Percentiles rank a stretch among this genome's conserved stretches.
phyloP scores from a whole-genome alignment of 2,888 invertebrate species.

The Synanthedon vespiformis region DNA sequence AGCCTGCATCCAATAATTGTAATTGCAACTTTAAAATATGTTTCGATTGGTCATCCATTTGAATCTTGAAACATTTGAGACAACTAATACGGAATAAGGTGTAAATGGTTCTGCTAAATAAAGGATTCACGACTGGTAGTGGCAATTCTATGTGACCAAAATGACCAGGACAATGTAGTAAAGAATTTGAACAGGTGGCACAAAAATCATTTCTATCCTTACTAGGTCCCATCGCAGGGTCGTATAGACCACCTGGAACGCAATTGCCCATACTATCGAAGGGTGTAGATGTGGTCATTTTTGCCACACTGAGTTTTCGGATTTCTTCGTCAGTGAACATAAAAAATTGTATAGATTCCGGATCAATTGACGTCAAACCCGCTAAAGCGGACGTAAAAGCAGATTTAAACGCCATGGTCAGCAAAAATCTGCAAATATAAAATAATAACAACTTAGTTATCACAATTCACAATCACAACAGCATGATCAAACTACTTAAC shows the following conservation, averaged over 20 bases:
- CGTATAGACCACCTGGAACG: constrained; percentile 89
- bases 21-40: constrained; percentile 76
- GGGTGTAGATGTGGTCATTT: constrained; percentile 81
- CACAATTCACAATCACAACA: too few relatives aligned
- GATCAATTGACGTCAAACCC: constrained; percentile 45
- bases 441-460: too few relatives aligned
- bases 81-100: constrained; percentile 78
- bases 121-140: constrained; percentile 89
- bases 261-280: constrained; percentile 89
- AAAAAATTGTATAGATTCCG: constrained; percentile 72
- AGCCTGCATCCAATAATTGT: constrained; percentile 78
- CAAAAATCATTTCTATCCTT: constrained; percentile 79
- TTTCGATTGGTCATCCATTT: constrained; percentile 66
- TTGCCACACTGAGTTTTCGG: constrained; percentile 81
- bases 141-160: constrained; percentile 94
- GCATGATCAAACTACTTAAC: too few relatives aligned
- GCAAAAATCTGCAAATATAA: not conserved
- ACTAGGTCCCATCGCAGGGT: constrained; percentile 80
- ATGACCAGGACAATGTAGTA: constrained; percentile 87
- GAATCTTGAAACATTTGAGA: constrained; percentile 76
- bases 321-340: constrained; percentile 84
- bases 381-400: constrained; percentile 31
- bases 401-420: constrained; percentile 36
- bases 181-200: constrained; percentile 79
- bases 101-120: constrained; percentile 82